Base-by-base conservation (phyloP, 2,797 vertebrate species). In the Brachyrhaphis roseni region DNA sequence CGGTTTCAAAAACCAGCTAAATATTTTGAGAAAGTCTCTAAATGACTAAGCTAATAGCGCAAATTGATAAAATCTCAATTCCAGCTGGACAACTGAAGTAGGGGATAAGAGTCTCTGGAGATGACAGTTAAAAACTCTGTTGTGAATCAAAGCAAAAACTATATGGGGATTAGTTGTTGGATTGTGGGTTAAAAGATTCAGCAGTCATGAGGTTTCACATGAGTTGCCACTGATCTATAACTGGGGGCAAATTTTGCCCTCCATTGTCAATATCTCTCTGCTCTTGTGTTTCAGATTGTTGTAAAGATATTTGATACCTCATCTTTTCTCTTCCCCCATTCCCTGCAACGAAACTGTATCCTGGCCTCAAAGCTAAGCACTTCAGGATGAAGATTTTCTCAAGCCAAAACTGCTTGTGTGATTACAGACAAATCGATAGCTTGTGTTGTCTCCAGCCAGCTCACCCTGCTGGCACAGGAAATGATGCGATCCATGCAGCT, bases 361-460 rank as follows among this genome's bases (percentile, higher is more conserved):
- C 84, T 88, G 89, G 94, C 90, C 92, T 92, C 83, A 91, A 92
- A 94, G 90, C 93, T 91, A 92, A 94, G 88, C 92, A 94, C 94
- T 95, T 95, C 91, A 93, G 92, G 91, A 92, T 91, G 89, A 91
- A 92, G 92, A 94, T 95, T 95, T 94, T 91, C 91, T 90, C 88
- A 88, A 79, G 91, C 92, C 91, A 91, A 88, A 93, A 94, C 92
- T 90, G 94, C 93, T 95, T 85, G 86, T 93, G 93, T 93, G 94
- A 95, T 95, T 94, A 93, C 93, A 93, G 94, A 87, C 93, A 77
- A 94, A 96, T 96, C 95, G 74, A 96, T 96, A 93, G 76, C 78
- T 87, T 84, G 88, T 91, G 93, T 90, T 94, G 92, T 91, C 91
- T 92, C 89, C 84, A 79, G 91, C 90, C 90, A 83, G 87, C 85